Evolutionary conservation across 2,888 invertebrate species (phyloP).

Genomic region (Monochamus alternatus): DNA sequence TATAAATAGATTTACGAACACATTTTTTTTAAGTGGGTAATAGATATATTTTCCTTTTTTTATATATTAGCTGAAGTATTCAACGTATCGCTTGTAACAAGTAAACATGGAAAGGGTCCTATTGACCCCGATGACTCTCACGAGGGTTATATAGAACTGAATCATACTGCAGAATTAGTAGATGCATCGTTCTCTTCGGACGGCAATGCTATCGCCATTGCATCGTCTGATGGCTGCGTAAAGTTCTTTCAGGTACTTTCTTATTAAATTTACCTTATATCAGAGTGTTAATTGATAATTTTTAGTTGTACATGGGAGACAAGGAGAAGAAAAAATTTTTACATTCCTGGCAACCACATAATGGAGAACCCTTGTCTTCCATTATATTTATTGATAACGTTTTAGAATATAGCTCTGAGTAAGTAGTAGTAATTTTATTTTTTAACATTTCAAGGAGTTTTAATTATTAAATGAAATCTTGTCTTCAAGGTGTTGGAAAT

Average conservation of each 20-base stretch:
- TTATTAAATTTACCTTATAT: not conserved
- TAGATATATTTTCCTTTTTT: not conserved
- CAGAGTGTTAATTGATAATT: constrained; percentile 73
- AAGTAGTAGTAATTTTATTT: constrained; percentile 67
- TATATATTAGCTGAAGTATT: constrained; percentile 72
- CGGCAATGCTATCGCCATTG: constrained; percentile 94
- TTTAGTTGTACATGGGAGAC: constrained; percentile 85
- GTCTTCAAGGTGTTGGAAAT: constrained; percentile 91
- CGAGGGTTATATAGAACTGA: constrained; percentile 75
- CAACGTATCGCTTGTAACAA: constrained; percentile 72
- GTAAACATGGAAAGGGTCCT: constrained; percentile 69
- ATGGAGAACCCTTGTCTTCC: constrained; percentile 87
- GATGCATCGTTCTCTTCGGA: constrained; percentile 95
- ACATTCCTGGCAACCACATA: constrained; percentile 95
- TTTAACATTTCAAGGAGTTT: constrained; percentile 4
- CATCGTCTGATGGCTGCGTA: constrained; percentile 89
- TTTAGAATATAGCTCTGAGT: constrained; percentile 83
- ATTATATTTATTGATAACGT: constrained; percentile 96
- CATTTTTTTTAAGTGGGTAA: too few species aligned
- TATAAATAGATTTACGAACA: not conserved
- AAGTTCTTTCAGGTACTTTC: constrained; percentile 88
- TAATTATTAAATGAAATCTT: constrained; percentile 28
- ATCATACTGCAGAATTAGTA: constrained; percentile 79
- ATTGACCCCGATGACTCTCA: constrained; percentile 67
- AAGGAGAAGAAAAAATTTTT: constrained; percentile 85